Evolutionary conservation across 2,888 invertebrate genomes (phyloP), one percentile per base, ranked within the genome.

Genomic region (Erebia ligea): DNA sequence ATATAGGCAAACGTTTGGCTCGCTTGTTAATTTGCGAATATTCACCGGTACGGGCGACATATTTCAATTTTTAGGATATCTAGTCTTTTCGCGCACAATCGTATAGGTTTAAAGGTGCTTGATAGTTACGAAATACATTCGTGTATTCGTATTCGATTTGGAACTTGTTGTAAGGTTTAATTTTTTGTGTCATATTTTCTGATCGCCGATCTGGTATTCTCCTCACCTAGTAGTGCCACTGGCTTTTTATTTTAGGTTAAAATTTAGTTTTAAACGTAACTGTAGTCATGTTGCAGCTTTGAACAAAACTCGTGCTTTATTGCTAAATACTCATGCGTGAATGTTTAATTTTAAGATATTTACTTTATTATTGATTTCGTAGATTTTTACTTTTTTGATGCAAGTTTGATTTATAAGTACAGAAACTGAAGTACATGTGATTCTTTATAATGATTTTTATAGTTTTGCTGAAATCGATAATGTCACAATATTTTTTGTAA

Each of bases 271-370:
- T 82, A 83, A 83, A 86, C 78, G 81, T 86, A 84, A 85, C 82
- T 84, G 86, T 90, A 88, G 88, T 90, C 89, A 88, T 82, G 90
- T 91, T 89, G 92, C 93, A 93, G 93, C 93, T 92, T 90, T 83
- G 91, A 93, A 88, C 91, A 92, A 92, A 82, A 82, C 86, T 87
- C 87, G 90, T 91, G 93, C 93, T 93, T 93, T 93, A 93, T 84
- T 85, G 91, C 91, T 90, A 89, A 93, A 93, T 93, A 92, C 93
- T 93, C 92, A 92, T 89, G 90, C 87, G 91, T 90, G 89, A 86
- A 92, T 91, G 90, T 88, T 84, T 91, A 87, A 86, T 86, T 88
- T 87, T 89, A 87, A 87, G 84, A 78, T 81, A 81, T 84, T 70
- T 74, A 72, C 52, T 85, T 80, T 85, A 78, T 87, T 86, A 84